These are phyloP conservation scores for Neria commutata DNA, from an alignment of 2,888 invertebrate species.

Conservation along the genomic window DNA sequence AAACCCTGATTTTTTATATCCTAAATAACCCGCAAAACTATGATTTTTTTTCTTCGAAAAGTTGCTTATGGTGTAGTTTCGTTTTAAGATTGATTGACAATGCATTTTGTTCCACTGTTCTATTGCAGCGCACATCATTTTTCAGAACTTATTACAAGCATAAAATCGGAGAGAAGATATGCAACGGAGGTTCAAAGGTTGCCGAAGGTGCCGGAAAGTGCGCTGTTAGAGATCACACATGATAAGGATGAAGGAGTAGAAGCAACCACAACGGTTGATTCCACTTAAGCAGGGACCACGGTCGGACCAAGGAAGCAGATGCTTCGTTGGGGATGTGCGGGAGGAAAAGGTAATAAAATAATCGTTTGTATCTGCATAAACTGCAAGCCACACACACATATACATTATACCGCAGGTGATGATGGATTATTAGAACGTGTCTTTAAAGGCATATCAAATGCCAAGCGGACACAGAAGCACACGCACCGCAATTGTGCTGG, in stretches of 20 bases:
- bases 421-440: conserved; percentile 57
- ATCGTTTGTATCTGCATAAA: conserved; percentile 8
- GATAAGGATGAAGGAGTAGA: neutral
- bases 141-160: conserved; percentile 30
- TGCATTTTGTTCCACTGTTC: conserved; percentile 9
- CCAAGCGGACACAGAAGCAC: neutral
- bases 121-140: neutral
- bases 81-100: too few relatives aligned
- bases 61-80: too few relatives aligned
- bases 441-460: conserved; percentile 28
- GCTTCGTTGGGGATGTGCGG: neutral
- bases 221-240: neutral
- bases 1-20: too few relatives aligned
- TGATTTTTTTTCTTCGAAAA: too few relatives aligned
- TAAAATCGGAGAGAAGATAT: conserved; percentile 33
- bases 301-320: too few relatives aligned
- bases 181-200: conserved; percentile 36
- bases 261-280: conserved; percentile 5
- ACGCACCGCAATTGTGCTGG: neutral
- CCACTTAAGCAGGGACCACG: neutral
- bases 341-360: conserved; percentile 4
- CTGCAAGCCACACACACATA: neutral
- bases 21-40: too few relatives aligned
- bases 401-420: conserved; percentile 32
- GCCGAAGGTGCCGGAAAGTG: neutral